Evolutionary conservation across 2,797 vertebrate species (phyloP), one percentile per base, ranked within the genome.

Genomic region (Kryptolebias ocellatus): DNA sequence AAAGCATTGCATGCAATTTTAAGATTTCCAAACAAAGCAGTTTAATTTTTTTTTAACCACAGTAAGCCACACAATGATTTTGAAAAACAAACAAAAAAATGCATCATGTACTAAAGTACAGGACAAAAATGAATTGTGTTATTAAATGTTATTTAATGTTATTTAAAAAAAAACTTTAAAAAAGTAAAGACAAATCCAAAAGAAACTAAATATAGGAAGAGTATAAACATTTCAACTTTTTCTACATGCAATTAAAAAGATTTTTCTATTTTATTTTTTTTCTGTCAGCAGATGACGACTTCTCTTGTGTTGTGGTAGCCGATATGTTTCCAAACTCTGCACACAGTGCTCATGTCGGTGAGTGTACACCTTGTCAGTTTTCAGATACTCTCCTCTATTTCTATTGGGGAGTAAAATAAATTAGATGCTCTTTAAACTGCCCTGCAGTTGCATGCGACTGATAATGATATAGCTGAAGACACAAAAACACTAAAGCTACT

Each of bases 351-450:
- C 87, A 80, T 84, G 77, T 83, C 46, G 83, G 72, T 70, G 73
- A 87, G 88, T 80, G 90, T 92, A 93, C 94, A 93, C 93, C 92
- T 93, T 94, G 93, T 95, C 92, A 34, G 90, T 90, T 91, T 93
- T 93, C 90, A 92, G 92, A 91, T 93, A 92, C 91, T 92, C 92
- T 92, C 83, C 87, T 90, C 74, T 88, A 72, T 90, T 83, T 89
- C 79, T 85, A 72, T 71, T 44, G 72, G 90, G 91, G 89, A 90
- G 87, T 89, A 85, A 88, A 93, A 95, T 95, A 95, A 95, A 94
- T 94, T 94, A 95, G 87, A 92, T 90, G 90, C 88, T 92, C 90
- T 78, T 81, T 90, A 89, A 95, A 95, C 94, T 94, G 94, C 91
- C 94, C 94, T 91, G 94, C 94, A 95, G 94, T 95, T 91, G 90